phyloP scores from a whole-genome alignment of 2,113 vertebrate species.

The Mobula hypostoma region DNA sequence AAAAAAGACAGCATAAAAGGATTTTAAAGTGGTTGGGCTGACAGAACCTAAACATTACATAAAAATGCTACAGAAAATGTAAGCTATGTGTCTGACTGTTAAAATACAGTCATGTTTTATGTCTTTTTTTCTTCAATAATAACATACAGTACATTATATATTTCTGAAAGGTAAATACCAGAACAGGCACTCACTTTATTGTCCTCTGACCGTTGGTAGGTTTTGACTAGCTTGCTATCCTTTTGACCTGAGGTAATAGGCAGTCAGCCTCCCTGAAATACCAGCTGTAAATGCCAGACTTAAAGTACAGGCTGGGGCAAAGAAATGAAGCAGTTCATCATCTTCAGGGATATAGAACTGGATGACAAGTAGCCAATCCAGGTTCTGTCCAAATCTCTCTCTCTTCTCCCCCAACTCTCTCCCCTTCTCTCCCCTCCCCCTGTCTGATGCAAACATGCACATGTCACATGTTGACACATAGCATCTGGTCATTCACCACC shows the following conservation, averaged over 20 bases:
- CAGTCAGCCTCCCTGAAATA: not conserved
- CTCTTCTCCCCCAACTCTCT: not conserved
- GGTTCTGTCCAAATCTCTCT: not conserved
- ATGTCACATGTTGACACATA: not conserved
- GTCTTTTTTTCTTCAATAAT: not conserved
- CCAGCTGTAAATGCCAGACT: too few relatives aligned
- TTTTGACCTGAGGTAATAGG: not conserved
- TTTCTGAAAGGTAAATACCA: not conserved
- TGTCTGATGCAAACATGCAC: not conserved
- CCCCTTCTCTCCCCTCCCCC: too few relatives aligned
- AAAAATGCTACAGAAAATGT: not conserved
- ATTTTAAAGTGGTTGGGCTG: not conserved
- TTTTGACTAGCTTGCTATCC: not conserved
- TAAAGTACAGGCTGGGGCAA: not conserved
- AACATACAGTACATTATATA: not conserved
- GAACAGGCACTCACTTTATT: not conserved
- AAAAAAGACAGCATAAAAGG: not conserved
- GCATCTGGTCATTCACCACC: too few relatives aligned
- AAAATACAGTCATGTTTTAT: not conserved
- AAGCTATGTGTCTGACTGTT: not conserved
- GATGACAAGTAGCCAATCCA: not conserved
- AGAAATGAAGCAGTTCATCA: too few relatives aligned
- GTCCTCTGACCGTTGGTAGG: not conserved
- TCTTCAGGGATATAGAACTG: not conserved
- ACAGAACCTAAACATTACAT: conserved; percentile 4